These are phyloP conservation scores for Sylvia atricapilla DNA, from an alignment of 2,113 vertebrate genomes.

Conservation along the genomic window DNA sequence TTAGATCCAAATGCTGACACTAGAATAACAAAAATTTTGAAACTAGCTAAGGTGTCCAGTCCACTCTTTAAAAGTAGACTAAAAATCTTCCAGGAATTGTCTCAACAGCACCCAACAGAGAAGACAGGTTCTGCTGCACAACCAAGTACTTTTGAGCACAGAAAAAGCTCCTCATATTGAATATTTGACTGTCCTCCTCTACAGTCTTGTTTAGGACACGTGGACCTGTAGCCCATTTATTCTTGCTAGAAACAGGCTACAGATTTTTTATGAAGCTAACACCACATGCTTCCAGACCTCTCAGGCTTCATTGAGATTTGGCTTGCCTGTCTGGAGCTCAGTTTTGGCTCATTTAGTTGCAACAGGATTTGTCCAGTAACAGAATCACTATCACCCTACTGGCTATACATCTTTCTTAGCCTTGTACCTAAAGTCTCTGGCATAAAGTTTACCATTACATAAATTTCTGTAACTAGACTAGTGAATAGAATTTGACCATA, in stretches of 20 bases:
- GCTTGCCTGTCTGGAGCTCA: background rate
- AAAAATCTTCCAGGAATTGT: background rate
- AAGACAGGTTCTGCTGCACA: background rate
- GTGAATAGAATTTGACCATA: background rate
- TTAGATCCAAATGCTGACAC: background rate
- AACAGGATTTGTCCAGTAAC: background rate
- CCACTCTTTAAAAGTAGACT: background rate
- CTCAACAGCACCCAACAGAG: background rate
- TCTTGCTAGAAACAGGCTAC: background rate
- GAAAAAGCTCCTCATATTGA: background rate
- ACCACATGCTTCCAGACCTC: background rate
- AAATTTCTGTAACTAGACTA: background rate
- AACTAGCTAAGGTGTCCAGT: background rate
- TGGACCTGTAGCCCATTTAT: background rate
- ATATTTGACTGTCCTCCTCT: background rate
- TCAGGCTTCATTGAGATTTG: accelerated
- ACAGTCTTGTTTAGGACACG: background rate
- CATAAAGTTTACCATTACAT: background rate
- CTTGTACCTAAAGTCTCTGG: background rate
- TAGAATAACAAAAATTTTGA: background rate
- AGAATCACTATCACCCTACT: background rate
- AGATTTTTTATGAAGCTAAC: background rate
- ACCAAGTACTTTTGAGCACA: background rate
- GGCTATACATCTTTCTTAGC: background rate
- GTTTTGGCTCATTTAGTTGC: background rate